Evolutionary conservation across 2,797 vertebrate species (phyloP).

Genomic region (Gallinago stenura): DNA sequence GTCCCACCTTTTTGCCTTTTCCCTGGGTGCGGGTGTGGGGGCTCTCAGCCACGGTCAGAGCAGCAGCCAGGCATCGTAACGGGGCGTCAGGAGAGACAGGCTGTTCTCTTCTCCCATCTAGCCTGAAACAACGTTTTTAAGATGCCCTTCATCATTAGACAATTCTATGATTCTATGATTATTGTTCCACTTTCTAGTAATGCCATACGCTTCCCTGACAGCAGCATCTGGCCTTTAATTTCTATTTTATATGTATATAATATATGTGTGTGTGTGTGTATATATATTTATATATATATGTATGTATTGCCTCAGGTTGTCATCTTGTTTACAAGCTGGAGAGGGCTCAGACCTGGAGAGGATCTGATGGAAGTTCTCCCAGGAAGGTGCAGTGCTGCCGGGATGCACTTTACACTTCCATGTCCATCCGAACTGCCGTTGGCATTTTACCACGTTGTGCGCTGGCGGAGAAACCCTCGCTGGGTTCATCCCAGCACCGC

Average conservation of each 20-base stretch:
- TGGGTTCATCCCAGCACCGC: background rate
- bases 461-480: background rate
- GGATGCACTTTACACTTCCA: background rate
- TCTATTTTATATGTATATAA: background rate
- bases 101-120: background rate
- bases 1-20: background rate
- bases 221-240: background rate
- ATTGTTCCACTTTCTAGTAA: background rate
- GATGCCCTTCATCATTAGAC: background rate
- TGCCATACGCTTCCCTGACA: background rate
- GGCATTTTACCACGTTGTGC: background rate
- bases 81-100: background rate
- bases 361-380: background rate
- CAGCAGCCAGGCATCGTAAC: fast-evolving
- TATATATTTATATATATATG: background rate
- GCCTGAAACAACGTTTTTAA: background rate
- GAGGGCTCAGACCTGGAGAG: background rate
- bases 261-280: background rate
- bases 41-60: background rate
- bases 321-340: background rate
- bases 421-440: background rate
- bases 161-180: no score
- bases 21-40: background rate
- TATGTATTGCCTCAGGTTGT: background rate
- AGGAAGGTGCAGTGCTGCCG: background rate